A percentile compares a stretch with the other conserved stretches of the same genome.
These are phyloP conservation scores for Tetrao urogallus DNA, from an alignment of 2,113 vertebrate genomes.

Conservation along the genomic window DNA sequence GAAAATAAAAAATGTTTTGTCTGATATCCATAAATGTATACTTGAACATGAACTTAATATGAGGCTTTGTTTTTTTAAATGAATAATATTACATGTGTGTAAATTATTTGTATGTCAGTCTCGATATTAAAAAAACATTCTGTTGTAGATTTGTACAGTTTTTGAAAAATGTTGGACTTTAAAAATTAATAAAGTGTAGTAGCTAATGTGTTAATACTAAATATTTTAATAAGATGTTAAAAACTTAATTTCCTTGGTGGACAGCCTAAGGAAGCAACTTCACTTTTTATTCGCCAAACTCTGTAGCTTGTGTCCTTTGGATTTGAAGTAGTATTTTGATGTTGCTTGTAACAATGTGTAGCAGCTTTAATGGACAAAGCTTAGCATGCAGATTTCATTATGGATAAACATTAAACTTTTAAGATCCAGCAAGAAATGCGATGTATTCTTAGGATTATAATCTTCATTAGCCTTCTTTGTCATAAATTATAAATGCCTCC, in stretches of 20 bases:
- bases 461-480: slow-evolving; percentile 43
- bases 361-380: slow-evolving; percentile 11
- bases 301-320: not conserved
- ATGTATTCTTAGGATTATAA: slow-evolving; percentile 47
- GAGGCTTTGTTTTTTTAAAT: not conserved
- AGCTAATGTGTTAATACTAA: not conserved
- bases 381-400: not conserved
- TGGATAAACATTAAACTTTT: slow-evolving; percentile 42
- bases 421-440: slow-evolving; percentile 22
- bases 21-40: not conserved
- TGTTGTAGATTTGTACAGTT: not conserved
- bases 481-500: slow-evolving; percentile 77
- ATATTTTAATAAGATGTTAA: not conserved
- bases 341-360: not conserved
- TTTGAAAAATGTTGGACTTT: not conserved
- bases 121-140: not conserved
- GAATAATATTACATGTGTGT: fast-evolving
- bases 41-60: not conserved
- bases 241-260: not conserved
- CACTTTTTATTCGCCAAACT: not conserved
- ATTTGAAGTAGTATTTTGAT: slow-evolving; percentile 6
- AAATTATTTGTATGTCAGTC: not conserved
- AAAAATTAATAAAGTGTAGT: not conserved
- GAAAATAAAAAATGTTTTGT: not conserved
- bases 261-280: not conserved